Evolutionary conservation across 2,888 invertebrate genomes (phyloP).

Genomic region (Urechis unicinctus): DNA sequence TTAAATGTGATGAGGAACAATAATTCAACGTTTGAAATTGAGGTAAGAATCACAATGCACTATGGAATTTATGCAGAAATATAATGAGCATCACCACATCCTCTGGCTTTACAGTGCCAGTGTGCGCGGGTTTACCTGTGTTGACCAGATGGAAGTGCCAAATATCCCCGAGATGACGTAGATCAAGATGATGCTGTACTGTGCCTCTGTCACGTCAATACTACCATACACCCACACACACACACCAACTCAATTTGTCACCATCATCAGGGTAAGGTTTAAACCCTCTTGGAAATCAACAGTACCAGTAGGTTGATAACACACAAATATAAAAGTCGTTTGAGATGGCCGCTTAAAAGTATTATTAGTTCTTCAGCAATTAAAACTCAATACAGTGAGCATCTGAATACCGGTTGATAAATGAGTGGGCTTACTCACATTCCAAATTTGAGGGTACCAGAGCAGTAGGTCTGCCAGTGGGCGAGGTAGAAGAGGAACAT

Average conservation of each 20-base stretch:
- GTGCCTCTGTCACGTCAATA: slow-evolving; percentile 97
- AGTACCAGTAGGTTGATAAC: too few relatives aligned
- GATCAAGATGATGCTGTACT: slow-evolving; percentile 83
- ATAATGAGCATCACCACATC: too few relatives aligned
- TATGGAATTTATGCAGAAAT: too few relatives aligned
- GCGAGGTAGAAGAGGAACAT: slow-evolving; percentile 96
- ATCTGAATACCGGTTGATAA: too few relatives aligned
- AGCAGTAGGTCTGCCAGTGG: slow-evolving; percentile 99
- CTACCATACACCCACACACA: too few relatives aligned
- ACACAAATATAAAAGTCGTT: not conserved
- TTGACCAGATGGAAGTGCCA: slow-evolving; percentile 81
- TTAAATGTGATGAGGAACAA: not conserved
- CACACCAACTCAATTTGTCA: too few relatives aligned
- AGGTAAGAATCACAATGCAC: too few relatives aligned
- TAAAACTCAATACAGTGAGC: too few relatives aligned
- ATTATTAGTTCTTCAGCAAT: too few relatives aligned
- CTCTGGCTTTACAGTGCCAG: too few relatives aligned
- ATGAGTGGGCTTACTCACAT: too few relatives aligned
- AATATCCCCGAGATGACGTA: slow-evolving; percentile 80
- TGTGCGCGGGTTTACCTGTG: slow-evolving; percentile 32
- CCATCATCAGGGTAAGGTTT: not conserved
- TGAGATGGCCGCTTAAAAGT: not conserved
- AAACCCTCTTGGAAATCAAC: too few relatives aligned
- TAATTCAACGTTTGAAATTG: not conserved
- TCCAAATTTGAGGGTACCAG: slow-evolving; percentile 60